A percentile compares a stretch with the other conserved stretches of the same genome.
These are phyloP conservation scores for Chiloscyllium plagiosum DNA, from an alignment of 2,113 vertebrate species.

Conservation along the genomic window DNA sequence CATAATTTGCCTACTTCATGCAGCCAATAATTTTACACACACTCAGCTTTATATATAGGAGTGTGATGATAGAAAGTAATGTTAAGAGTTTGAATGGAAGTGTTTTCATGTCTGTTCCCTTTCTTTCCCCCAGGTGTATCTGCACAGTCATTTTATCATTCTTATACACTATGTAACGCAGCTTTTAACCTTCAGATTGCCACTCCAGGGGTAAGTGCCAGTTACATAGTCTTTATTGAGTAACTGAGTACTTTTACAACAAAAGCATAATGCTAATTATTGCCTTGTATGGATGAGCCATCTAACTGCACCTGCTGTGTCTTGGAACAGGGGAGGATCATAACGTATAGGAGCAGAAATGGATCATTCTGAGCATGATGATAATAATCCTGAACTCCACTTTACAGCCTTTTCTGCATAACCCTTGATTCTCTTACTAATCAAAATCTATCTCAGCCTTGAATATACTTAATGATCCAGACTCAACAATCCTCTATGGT, in stretches of 20 bases:
- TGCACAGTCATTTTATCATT: conserved; percentile 80
- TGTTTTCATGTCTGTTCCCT: background rate
- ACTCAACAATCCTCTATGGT: no score
- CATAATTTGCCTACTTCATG: background rate
- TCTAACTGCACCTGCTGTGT: background rate
- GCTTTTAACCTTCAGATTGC: conserved; percentile 89
- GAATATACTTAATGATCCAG: no score
- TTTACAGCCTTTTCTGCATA: no score
- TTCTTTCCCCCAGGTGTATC: conserved; percentile 71
- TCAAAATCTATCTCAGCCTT: no score
- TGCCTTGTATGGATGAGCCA: background rate
- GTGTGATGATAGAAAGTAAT: background rate
- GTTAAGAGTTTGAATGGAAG: background rate
- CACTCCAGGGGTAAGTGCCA: conserved; percentile 81
- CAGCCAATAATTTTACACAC: no score
- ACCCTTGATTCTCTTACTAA: no score
- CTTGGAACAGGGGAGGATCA: background rate
- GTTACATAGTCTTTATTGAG: no score
- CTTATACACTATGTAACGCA: conserved; percentile 71
- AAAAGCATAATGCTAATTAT: background rate
- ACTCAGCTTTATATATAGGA: background rate
- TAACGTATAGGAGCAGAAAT: no score
- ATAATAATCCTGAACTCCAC: no score
- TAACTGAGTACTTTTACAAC: background rate
- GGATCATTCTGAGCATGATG: no score